Percentiles rank a stretch among this genome's conserved stretches.
Conservation (phyloP, 2,888 invertebrate species). For the Chirona hameri region DNA sequence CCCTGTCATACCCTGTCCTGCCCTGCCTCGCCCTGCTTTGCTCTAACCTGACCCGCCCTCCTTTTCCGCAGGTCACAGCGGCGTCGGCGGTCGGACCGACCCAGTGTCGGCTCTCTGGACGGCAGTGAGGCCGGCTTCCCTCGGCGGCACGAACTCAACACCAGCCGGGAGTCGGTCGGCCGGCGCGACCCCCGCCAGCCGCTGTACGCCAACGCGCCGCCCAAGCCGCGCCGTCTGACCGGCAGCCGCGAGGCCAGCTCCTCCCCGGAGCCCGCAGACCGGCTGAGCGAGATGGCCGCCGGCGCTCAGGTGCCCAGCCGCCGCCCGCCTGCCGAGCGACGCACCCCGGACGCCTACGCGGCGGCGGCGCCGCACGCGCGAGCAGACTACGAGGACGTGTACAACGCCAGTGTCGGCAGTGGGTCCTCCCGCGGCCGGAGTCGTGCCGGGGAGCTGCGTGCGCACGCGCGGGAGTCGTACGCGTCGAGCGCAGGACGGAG, state of each 20-base stretch:
- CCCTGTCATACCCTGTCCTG: too few relatives aligned
- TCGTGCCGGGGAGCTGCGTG: conserved; percentile 33
- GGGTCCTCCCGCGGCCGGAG: conserved; percentile 35
- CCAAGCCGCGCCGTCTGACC: conserved; percentile 75
- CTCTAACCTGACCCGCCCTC: too few relatives aligned
- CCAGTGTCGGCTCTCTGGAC: conserved; percentile 41
- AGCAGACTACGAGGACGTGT: conserved; percentile 76
- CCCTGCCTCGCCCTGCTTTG: too few relatives aligned
- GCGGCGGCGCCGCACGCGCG: conserved; percentile 46
- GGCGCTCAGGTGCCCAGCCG: conserved; percentile 32
- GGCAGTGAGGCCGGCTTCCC: conserved; percentile 52
- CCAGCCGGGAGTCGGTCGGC: conserved; percentile 35
- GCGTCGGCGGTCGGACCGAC: neutral
- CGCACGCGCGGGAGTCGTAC: conserved; percentile 29
- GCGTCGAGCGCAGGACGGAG: conserved; percentile 32
- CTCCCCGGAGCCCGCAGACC: conserved; percentile 58
- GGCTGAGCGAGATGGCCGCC: conserved; percentile 22
- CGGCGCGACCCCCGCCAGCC: conserved; percentile 56
- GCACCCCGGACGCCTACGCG: conserved; percentile 77
- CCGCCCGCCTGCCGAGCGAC: conserved; percentile 55
- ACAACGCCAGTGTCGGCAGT: conserved; percentile 47
- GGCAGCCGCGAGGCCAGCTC: conserved; percentile 52
- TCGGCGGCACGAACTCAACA: conserved; percentile 43
- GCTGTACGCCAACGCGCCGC: conserved; percentile 83
- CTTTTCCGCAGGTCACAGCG: neutral